Percentiles rank a stretch among this genome's conserved stretches.
Conservation (phyloP, 1,140 invertebrate genomes). For the Danaus plexippus region DNA sequence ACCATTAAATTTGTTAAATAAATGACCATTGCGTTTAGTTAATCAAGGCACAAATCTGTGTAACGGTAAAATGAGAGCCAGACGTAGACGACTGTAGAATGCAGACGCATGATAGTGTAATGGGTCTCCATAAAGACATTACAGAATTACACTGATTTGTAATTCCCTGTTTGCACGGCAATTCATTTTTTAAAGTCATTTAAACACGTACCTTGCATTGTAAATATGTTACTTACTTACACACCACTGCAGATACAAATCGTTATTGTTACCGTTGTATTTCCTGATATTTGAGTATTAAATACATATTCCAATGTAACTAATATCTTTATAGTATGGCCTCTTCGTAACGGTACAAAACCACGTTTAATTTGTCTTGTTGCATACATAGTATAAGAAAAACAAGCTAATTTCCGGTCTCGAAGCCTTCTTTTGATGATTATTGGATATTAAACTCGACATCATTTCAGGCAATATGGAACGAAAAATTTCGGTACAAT, state of each 20-base stretch:
- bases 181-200: too few species aligned
- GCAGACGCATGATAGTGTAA: slow-evolving; percentile 9
- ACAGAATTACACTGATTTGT: slow-evolving; percentile 6
- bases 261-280: slow-evolving; percentile 4
- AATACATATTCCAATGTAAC: slow-evolving; percentile 21
- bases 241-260: too few species aligned
- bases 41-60: slow-evolving; percentile 21
- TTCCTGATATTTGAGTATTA: slow-evolving; percentile 15
- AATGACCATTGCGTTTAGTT: slow-evolving; percentile 21
- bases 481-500: slow-evolving; percentile 18
- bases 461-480: slow-evolving; percentile 16
- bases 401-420: slow-evolving; percentile 57
- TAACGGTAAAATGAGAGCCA: slow-evolving; percentile 12
- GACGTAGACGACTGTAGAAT: not conserved
- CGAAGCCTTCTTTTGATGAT: slow-evolving; percentile 45
- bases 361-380: slow-evolving; percentile 48
- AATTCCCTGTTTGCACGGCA: not conserved
- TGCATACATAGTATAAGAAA: slow-evolving; percentile 50
- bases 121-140: slow-evolving; percentile 9
- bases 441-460: slow-evolving; percentile 40
- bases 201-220: slow-evolving; percentile 1
- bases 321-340: slow-evolving; percentile 24
- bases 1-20: slow-evolving; percentile 19
- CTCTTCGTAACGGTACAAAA: slow-evolving; percentile 57
- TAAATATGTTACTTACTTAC: not conserved